Evolutionary conservation across 2,113 vertebrate species (phyloP).

Genomic region (Myrmophylax atrothorax): DNA sequence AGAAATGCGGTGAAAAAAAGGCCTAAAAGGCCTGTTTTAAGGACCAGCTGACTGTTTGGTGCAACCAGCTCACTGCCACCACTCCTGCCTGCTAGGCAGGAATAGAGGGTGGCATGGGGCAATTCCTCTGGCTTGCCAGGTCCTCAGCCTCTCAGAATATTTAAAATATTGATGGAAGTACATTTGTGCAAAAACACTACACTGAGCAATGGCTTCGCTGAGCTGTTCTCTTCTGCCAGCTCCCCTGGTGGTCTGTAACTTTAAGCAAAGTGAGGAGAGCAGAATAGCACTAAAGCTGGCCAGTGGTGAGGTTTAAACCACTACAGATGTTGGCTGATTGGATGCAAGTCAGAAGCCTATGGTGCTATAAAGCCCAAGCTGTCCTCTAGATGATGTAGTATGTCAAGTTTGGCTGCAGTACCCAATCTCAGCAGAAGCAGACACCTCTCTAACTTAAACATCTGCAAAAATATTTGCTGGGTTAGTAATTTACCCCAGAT

Average conservation of each 20-base stretch:
- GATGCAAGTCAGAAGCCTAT: rapidly evolving
- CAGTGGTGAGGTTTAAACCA: not conserved
- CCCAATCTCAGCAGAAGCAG: not conserved
- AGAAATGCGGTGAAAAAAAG: not conserved
- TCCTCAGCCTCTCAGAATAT: not conserved
- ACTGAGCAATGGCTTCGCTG: not conserved
- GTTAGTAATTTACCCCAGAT: not conserved
- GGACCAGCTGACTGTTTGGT: not conserved
- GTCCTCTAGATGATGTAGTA: not conserved
- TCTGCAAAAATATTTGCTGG: not conserved
- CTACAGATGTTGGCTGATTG: not conserved
- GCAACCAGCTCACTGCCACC: rapidly evolving
- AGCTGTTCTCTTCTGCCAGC: not conserved
- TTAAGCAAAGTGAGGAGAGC: not conserved
- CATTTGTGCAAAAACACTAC: not conserved
- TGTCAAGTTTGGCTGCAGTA: not conserved
- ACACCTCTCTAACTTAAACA: not conserved
- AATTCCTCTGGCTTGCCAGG: rapidly evolving
- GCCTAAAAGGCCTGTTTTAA: rapidly evolving
- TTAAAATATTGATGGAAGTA: not conserved
- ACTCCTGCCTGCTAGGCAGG: not conserved
- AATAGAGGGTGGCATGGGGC: rapidly evolving
- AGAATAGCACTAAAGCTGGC: not conserved
- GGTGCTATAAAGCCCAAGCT: not conserved
- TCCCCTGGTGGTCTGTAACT: not conserved